phyloP scores from a whole-genome alignment of 2,113 vertebrate species.

The Spizaetus ornatus region DNA sequence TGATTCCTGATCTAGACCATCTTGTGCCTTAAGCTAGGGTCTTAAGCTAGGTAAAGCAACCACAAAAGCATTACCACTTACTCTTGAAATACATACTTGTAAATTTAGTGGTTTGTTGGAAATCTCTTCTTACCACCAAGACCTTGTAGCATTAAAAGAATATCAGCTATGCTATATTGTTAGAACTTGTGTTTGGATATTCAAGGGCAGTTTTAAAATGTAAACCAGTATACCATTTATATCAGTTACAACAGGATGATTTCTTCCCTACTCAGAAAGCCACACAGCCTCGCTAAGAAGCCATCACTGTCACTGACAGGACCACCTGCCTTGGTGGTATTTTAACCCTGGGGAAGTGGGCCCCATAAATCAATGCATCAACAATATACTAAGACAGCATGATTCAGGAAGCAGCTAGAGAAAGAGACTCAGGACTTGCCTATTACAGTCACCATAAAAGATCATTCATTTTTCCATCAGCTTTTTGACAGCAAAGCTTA shows the following conservation, averaged over 20 bases:
- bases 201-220: neutral
- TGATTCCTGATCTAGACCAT: neutral
- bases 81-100: neutral
- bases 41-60: neutral
- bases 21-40: neutral
- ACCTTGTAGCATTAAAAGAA: neutral
- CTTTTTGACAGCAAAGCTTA: neutral
- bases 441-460: neutral
- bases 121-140: neutral
- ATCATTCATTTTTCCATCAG: neutral
- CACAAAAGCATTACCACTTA: neutral
- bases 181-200: neutral
- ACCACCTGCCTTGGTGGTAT: neutral
- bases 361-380: neutral
- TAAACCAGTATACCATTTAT: neutral
- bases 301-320: neutral
- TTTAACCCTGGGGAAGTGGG: neutral
- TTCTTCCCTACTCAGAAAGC: neutral
- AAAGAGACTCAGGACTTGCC: neutral
- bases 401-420: neutral
- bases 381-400: neutral
- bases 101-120: neutral
- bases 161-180: neutral
- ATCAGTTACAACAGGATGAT: neutral
- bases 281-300: neutral